phyloP scores from a whole-genome alignment of 2,888 invertebrate species.

The Leptinotarsa rubiginosa region DNA sequence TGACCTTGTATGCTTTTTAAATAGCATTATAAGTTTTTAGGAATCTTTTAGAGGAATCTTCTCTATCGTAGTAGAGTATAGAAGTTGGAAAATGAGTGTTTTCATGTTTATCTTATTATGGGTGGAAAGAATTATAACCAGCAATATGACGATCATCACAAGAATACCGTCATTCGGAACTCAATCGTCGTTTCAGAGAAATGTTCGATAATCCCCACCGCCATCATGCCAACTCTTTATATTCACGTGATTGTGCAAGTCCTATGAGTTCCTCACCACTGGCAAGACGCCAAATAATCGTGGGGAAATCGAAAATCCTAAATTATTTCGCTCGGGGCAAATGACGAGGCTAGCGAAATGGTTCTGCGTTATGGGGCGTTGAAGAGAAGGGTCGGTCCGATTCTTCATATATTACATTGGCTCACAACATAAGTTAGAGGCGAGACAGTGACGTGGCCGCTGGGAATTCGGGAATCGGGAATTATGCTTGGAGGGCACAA shows the following conservation, averaged over 20 bases:
- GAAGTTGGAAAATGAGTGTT: no score
- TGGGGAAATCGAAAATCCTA: slow-evolving; percentile 62
- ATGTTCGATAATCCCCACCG: neutral
- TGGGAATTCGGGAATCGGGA: neutral
- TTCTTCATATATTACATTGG: slow-evolving; percentile 38
- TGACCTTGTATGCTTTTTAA: no score
- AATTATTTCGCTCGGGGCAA: slow-evolving; percentile 58
- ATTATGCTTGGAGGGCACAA: neutral
- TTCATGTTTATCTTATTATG: no score
- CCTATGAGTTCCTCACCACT: slow-evolving; percentile 40
- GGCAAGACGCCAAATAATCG: slow-evolving; percentile 61
- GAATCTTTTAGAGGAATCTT: no score
- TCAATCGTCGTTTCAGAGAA: no score
- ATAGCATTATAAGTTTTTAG: no score
- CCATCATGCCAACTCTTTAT: slow-evolving; percentile 1
- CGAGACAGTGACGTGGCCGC: slow-evolving; percentile 1
- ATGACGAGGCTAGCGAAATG: slow-evolving; percentile 56
- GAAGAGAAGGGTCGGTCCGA: slow-evolving; percentile 50
- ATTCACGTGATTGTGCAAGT: slow-evolving; percentile 13
- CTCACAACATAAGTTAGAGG: slow-evolving; percentile 4
- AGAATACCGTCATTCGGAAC: no score
- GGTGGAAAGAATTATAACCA: no score
- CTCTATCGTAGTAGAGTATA: no score
- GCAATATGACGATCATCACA: no score
- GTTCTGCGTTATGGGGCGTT: slow-evolving; percentile 55